Evolutionary conservation across 1,140 invertebrate genomes (phyloP).

Genomic region (Ptiloglossa arizonensis): DNA sequence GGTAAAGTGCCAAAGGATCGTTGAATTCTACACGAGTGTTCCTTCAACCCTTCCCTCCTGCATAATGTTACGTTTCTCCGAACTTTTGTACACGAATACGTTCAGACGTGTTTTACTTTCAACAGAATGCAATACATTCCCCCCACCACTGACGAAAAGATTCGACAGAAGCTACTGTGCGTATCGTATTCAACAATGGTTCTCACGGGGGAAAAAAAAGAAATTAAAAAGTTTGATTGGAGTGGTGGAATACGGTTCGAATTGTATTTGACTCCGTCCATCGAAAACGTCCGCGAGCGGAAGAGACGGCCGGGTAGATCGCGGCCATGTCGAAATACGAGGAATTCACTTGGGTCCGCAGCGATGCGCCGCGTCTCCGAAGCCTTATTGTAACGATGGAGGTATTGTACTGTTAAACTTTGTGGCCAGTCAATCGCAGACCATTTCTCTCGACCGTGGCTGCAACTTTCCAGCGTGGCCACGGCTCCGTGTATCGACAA

Average conservation of each 20-base stretch:
- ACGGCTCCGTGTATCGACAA: slow-evolving; percentile 13
- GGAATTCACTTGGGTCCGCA: neutral
- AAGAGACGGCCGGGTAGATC: neutral
- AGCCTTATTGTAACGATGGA: slow-evolving; percentile 39
- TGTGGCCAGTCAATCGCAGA: slow-evolving; percentile 10
- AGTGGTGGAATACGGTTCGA: neutral
- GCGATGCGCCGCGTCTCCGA: slow-evolving; percentile 10
- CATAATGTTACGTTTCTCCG: no score
- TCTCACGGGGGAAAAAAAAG: slow-evolving; percentile 1
- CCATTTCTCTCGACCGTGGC: neutral
- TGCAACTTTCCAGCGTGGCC: slow-evolving; percentile 1
- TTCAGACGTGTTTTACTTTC: no score
- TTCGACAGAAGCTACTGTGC: neutral
- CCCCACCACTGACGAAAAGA: no score
- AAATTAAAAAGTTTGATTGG: slow-evolving; percentile 10
- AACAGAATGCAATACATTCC: no score
- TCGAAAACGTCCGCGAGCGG: neutral
- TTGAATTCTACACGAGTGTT: no score
- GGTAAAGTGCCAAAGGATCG: no score
- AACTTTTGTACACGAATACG: no score
- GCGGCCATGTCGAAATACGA: neutral
- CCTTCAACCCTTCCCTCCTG: no score
- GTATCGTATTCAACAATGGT: slow-evolving; percentile 5
- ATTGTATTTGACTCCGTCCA: neutral
- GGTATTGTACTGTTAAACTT: slow-evolving; percentile 41